Evolutionary conservation across 2,888 invertebrate species (phyloP), one percentile per base, ranked within the genome.

Genomic region (Melanophora roralis): DNA sequence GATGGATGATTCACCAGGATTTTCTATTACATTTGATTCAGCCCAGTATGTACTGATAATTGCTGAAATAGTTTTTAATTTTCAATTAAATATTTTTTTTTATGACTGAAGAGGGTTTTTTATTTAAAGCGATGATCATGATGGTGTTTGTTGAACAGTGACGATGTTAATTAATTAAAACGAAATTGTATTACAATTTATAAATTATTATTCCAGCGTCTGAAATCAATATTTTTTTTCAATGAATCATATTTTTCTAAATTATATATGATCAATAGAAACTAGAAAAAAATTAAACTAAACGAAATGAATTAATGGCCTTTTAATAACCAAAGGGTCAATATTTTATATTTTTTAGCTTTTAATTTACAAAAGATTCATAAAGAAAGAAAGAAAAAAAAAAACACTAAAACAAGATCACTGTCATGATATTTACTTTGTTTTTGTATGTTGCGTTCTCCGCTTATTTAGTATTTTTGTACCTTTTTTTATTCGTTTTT

Each of bases 391-490:
- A n/a, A 23, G 14, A 32, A 9, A 43, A 34, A n/a, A n/a, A 19
- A n/a, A 49, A 19, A 12, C 21, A 14, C 45, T 49, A 47, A 43
- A 68, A 32, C 67, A 76, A 80, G 80, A 80, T 80, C 80, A 80
- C 53, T 76, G 80, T 19, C 80, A 76, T 60, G 47, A 80, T 68
- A 45, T 47, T 62, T 27, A 14, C 49, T 43, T 16, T 60, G n/a
- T 23, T 49, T 34, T 74, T 43, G 55, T 47, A 19, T 36, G 57
- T 53, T 36, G 2, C 34, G 11, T 68, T 12, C 16, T 38, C 3
- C 19, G 27, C 27, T 27, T 3, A 5, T 27, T 3, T 27, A 5
- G 27, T 27, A 5, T 3, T 16, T 32, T 62, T 71, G 16, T 21
- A 16, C 43, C n/a, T 27, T 27, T 27, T 27, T 27, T 27, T 3